Conservation (phyloP, 2,797 vertebrate genomes). For the Iguana delicatissima region DNA sequence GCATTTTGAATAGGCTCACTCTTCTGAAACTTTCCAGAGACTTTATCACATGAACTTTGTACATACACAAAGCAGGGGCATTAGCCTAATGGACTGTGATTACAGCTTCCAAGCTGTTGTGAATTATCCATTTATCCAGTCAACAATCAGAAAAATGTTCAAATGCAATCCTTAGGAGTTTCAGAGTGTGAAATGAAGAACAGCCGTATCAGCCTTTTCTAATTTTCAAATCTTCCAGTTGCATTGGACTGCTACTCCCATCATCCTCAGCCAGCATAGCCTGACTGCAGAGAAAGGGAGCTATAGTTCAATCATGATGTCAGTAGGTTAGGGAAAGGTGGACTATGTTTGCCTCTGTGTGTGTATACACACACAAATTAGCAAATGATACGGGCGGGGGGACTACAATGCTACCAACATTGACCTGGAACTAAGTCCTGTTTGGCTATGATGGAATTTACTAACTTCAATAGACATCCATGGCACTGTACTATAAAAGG, state of each 20-base stretch:
- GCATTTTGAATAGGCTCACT: not conserved
- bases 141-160: slow-evolving; percentile 9
- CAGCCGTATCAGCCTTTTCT: not conserved
- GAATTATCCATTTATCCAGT: not conserved
- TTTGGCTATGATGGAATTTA: not conserved
- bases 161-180: slow-evolving; percentile 6
- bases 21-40: slow-evolving; percentile 52
- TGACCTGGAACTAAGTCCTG: not conserved
- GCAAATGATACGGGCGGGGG: too few species aligned
- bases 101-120: slow-evolving; percentile 45
- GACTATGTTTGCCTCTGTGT: not conserved
- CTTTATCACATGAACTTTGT: slow-evolving; percentile 47
- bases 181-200: slow-evolving; percentile 16
- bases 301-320: not conserved
- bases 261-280: not conserved
- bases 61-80: slow-evolving; percentile 17
- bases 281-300: too few species aligned
- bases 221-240: not conserved
- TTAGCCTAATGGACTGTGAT: slow-evolving; percentile 9
- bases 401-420: not conserved
- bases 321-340: not conserved
- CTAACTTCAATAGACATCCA: not conserved
- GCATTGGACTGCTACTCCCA: not conserved
- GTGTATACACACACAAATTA: too few species aligned
- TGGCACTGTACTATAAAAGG: not conserved